Base-by-base conservation (phyloP, 2,888 invertebrate genomes). In the Dasysyrphus albostriatus region DNA sequence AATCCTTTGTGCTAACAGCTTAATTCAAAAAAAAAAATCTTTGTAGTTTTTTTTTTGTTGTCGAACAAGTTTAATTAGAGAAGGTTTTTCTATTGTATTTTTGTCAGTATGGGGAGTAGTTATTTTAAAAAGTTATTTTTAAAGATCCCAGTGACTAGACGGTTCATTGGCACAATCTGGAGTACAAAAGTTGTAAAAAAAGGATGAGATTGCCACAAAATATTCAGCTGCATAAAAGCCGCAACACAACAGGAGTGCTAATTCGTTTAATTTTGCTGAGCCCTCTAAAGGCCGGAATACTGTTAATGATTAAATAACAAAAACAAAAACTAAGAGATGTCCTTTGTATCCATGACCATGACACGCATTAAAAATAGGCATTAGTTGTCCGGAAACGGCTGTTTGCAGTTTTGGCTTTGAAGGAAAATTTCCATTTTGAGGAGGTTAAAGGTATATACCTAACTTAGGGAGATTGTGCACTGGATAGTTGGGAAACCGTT, bases 121-220 rank as follows among this genome's bases (percentile, higher is more conserved):
- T 49, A 49, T 49, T 49, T 19, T 63, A 9, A 5, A 6, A 16
- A 61, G 61, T 42, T 61, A 59, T 42, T 42, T 12, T 24, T 9
- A 65, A 67, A 47, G 37, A 24, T 56, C 47, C 47, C 44, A n/a
- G 47, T 67, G 75, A 67, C 65, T 67, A 76, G 75, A 76, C 65
- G 56, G 56, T 76, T 67, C 47, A 67, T 76, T 76, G 56, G 47
- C 34, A 19, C 1, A 56, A 67, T 67, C 47, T 44, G 44, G 16
- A 65, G 1, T 24, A 24, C 1, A 29, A 42, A 39, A 37, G 29
- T 24, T 59, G 32, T 16, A 24, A 42, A 24, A n/a, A 42, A 61
- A 1, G 14, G 32, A 32, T n/a, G 12, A 61, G 0, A 49, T 9
- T 61, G 12, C 10, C 12, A 3, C 12, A 39, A 61, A 42, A 61